Conservation (phyloP, 2,888 invertebrate genomes). For the Neoscelio sp. region DNA sequence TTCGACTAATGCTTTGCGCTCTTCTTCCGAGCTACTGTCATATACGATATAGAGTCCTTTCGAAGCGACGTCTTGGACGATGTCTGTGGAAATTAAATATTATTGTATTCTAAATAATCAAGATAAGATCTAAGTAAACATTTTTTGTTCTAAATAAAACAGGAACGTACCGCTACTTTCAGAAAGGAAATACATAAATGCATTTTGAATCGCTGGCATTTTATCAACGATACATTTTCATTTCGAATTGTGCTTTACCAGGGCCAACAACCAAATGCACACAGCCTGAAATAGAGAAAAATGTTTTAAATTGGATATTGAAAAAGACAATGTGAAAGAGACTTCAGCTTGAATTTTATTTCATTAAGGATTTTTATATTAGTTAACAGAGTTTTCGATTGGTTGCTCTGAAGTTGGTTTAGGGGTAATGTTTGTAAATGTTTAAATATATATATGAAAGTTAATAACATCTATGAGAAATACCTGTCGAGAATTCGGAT, state of each 20-base stretch:
- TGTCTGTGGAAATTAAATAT: constrained; percentile 85
- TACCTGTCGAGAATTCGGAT: constrained; percentile 94
- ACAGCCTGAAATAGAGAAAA: constrained; percentile 87
- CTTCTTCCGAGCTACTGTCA: constrained; percentile 89
- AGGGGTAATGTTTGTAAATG: too few species aligned
- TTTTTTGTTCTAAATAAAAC: too few species aligned
- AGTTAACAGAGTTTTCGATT: too few species aligned
- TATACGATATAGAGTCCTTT: constrained; percentile 96
- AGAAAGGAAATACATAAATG: constrained; percentile 93
- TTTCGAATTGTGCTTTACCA: constrained; percentile 92
- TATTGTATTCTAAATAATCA: neutral
- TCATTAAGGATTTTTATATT: too few species aligned
- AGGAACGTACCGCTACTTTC: constrained; percentile 97
- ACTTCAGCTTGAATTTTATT: too few species aligned
- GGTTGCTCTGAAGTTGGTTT: too few species aligned
- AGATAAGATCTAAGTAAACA: too few species aligned
- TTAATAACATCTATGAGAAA: constrained; percentile 58
- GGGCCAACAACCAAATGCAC: constrained; percentile 93
- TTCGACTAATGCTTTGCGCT: constrained; percentile 89
- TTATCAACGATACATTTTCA: constrained; percentile 88
- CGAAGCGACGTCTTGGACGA: constrained; percentile 96
- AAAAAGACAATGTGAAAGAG: too few species aligned
- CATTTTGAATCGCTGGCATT: constrained; percentile 89
- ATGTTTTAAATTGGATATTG: too few species aligned
- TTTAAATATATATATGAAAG: too few species aligned